These are phyloP conservation scores for Rambutsinella grinnellia DNA, from an alignment of 2,888 invertebrate species.

Conservation along the genomic window DNA sequence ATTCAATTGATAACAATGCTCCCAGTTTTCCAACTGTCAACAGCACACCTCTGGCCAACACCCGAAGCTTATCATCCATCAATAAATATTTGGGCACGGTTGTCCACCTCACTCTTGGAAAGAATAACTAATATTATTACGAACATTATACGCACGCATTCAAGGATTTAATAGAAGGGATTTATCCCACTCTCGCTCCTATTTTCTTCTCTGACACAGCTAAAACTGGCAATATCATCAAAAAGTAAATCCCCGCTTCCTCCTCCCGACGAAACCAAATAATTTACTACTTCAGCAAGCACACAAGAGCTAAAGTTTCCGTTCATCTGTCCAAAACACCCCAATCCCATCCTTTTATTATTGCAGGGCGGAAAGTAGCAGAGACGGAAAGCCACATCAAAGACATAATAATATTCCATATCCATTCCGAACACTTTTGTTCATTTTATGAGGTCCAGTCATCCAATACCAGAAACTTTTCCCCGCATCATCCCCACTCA, in stretches of 20 bases:
- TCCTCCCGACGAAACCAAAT: constrained; percentile 36
- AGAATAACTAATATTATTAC: neutral
- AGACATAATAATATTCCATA: constrained; percentile 25
- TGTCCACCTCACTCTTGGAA: constrained; percentile 64
- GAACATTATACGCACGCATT: neutral
- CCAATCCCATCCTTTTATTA: constrained; percentile 8
- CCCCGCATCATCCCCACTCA: too few species aligned
- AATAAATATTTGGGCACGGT: constrained; percentile 67
- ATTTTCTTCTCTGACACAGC: too few species aligned
- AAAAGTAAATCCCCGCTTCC: too few species aligned
- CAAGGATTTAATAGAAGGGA: too few species aligned
- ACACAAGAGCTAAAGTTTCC: constrained; percentile 39
- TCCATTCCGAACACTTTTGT: constrained; percentile 46
- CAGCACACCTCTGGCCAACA: constrained; percentile 57
- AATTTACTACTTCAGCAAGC: constrained; percentile 42
- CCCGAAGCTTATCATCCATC: constrained; percentile 57
- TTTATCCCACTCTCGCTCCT: too few species aligned
- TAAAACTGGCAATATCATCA: too few species aligned
- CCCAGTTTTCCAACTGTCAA: constrained; percentile 62
- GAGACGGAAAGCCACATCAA: constrained; percentile 36
- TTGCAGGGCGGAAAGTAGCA: neutral
- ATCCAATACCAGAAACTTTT: too few species aligned
- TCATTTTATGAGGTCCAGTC: too few species aligned
- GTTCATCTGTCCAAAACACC: constrained; percentile 48
- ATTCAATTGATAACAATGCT: constrained; percentile 61